Evolutionary conservation across 2,797 vertebrate genomes (phyloP).

Genomic region (Uromys caudimaculatus): DNA sequence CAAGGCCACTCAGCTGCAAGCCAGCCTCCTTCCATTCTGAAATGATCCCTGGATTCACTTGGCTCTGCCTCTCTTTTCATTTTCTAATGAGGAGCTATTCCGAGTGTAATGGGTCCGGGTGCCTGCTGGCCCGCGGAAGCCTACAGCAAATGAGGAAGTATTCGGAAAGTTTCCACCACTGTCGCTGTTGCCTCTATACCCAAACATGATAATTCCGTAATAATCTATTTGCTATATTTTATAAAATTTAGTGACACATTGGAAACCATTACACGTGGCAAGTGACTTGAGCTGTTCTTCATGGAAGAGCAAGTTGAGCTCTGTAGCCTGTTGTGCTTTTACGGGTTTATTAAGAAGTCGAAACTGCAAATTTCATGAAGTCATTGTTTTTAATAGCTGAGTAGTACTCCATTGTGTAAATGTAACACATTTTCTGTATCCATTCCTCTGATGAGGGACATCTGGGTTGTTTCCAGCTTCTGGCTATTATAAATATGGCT

Average conservation of each 20-base stretch:
- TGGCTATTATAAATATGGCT: too few relatives aligned
- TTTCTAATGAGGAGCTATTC: not conserved
- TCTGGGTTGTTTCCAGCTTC: too few relatives aligned
- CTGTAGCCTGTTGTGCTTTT: not conserved
- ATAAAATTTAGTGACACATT: not conserved
- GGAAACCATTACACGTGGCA: not conserved
- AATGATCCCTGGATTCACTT: not conserved
- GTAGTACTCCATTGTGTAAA: too few relatives aligned
- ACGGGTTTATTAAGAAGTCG: not conserved
- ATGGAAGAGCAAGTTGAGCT: not conserved
- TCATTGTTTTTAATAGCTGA: too few relatives aligned
- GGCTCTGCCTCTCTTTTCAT: not conserved
- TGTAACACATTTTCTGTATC: too few relatives aligned
- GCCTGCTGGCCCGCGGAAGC: not conserved
- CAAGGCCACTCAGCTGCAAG: not conserved
- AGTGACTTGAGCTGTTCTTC: not conserved
- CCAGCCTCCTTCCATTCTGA: not conserved
- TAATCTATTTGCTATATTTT: not conserved
- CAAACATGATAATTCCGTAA: not conserved
- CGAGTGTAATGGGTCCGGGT: too few relatives aligned
- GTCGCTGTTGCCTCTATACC: not conserved
- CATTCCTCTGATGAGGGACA: too few relatives aligned
- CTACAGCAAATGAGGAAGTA: not conserved
- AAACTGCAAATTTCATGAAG: too few relatives aligned
- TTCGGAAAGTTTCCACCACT: not conserved